These are phyloP conservation scores for Iphiclides podalirius DNA, from an alignment of 2,888 invertebrate genomes.

Conservation along the genomic window DNA sequence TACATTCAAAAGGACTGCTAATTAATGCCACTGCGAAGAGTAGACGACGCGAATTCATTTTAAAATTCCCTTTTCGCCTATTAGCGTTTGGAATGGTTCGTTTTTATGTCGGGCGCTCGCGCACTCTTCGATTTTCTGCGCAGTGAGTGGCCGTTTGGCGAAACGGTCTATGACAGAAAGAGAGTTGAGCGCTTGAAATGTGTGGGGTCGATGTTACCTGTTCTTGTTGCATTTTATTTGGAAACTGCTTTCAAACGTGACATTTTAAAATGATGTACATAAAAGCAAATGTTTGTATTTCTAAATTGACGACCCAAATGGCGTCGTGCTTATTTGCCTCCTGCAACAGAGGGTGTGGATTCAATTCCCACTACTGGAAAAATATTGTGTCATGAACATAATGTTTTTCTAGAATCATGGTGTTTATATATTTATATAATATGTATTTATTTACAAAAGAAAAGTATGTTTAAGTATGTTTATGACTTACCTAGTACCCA, in stretches of 20 bases:
- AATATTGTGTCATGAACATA: too few species aligned
- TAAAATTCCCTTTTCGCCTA: conserved; percentile 18
- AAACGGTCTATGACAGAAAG: conserved; percentile 5
- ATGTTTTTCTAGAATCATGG: too few species aligned
- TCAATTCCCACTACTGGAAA: too few species aligned
- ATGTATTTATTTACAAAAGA: too few species aligned
- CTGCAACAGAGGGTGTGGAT: too few species aligned
- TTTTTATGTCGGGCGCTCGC: conserved; percentile 1
- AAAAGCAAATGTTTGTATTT: too few species aligned
- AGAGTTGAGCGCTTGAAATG: background rate
- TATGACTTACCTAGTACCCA: too few species aligned
- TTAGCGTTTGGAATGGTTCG: conserved; percentile 14
- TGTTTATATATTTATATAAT: too few species aligned
- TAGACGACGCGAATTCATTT: conserved; percentile 12
- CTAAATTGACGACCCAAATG: too few species aligned
- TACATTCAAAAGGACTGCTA: conserved; percentile 6
- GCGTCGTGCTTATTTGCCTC: too few species aligned
- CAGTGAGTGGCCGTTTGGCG: conserved; percentile 8
- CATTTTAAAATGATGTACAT: too few species aligned
- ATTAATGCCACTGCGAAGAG: conserved; percentile 15
- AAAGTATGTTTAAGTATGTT: too few species aligned
- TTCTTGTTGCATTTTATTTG: background rate
- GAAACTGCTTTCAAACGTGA: background rate
- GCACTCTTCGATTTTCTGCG: conserved; percentile 3
- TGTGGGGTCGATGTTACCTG: background rate